Conservation (phyloP, 2,888 invertebrate genomes). For the Allacma fusca region DNA sequence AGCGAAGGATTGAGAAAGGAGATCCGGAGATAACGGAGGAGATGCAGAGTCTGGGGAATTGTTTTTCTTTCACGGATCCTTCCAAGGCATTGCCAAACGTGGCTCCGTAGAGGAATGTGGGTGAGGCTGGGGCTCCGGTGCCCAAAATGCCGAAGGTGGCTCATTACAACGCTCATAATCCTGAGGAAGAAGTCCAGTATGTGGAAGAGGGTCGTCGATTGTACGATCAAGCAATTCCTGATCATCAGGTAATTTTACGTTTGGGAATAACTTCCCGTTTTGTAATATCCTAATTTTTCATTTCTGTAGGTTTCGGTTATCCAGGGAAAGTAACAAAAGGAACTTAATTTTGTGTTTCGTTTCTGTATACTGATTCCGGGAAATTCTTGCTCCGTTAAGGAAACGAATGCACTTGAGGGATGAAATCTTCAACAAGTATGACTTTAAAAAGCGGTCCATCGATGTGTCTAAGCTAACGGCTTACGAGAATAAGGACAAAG, state of each 20-base stretch:
- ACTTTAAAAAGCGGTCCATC: conserved; percentile 48
- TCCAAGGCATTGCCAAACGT: neutral
- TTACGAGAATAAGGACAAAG: conserved; percentile 50
- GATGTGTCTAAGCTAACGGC: conserved; percentile 45
- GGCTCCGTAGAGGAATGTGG: neutral
- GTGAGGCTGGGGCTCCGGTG: conserved; percentile 11
- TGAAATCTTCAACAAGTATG: conserved; percentile 48
- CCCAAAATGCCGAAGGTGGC: conserved; percentile 52
- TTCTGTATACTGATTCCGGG: conserved; percentile 12
- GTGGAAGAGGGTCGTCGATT: conserved; percentile 27
- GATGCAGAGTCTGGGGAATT: neutral
- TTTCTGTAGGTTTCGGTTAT: no score
- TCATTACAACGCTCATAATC: conserved; percentile 49
- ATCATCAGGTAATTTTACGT: neutral
- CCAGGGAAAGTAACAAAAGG: neutral
- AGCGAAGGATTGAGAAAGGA: no score
- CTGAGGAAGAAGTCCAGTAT: conserved; percentile 53
- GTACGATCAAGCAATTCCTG: conserved; percentile 43
- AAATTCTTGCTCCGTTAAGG: neutral
- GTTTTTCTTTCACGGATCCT: neutral
- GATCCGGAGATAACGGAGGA: neutral
- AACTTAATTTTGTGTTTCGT: neutral
- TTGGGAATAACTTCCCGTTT: no score
- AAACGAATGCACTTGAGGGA: neutral
- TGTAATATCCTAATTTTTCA: no score